phyloP scores from a whole-genome alignment of 2,888 invertebrate genomes.

The Beris chalybata region DNA sequence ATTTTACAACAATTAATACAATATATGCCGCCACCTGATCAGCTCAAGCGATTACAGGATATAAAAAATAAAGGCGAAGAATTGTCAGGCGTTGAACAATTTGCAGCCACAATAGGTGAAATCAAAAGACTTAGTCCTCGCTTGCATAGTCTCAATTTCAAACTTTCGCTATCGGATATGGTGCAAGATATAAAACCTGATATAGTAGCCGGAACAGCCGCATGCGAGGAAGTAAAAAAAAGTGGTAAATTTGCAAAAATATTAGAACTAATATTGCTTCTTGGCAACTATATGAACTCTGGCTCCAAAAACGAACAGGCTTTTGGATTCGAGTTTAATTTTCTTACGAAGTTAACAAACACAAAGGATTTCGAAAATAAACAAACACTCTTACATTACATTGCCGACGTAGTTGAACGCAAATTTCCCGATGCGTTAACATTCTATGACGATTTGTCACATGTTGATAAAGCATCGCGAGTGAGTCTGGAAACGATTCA shows the following conservation, averaged over 20 bases:
- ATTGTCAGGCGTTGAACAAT: slow-evolving; percentile 91
- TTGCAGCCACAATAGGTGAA: slow-evolving; percentile 86
- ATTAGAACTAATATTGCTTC: slow-evolving; percentile 81
- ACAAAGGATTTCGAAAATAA: slow-evolving; percentile 95
- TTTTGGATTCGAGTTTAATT: slow-evolving; percentile 95
- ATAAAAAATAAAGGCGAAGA: slow-evolving; percentile 75
- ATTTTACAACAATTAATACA: slow-evolving; percentile 88
- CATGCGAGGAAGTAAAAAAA: slow-evolving; percentile 89
- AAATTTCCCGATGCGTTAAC: slow-evolving; percentile 84
- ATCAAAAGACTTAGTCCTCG: slow-evolving; percentile 85
- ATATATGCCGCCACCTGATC: slow-evolving; percentile 90
- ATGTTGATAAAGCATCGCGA: slow-evolving; percentile 86
- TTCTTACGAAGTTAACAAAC: slow-evolving; percentile 85
- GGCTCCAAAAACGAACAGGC: slow-evolving; percentile 93
- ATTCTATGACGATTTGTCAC: slow-evolving; percentile 86
- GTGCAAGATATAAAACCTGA: slow-evolving; percentile 66
- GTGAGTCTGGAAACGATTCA: slow-evolving; percentile 82
- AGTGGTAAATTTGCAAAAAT: slow-evolving; percentile 90
- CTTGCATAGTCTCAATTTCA: slow-evolving; percentile 86
- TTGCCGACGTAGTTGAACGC: slow-evolving; percentile 83
- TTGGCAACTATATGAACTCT: slow-evolving; percentile 97
- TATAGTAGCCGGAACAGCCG: slow-evolving; percentile 92
- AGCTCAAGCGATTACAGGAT: slow-evolving; percentile 80
- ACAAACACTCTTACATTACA: slow-evolving; percentile 87
- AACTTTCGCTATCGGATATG: slow-evolving; percentile 83